A percentile compares a stretch with the other conserved stretches of the same genome.
Conservation (phyloP, 2,113 vertebrate genomes). For the Chrysochloris asiatica region DNA sequence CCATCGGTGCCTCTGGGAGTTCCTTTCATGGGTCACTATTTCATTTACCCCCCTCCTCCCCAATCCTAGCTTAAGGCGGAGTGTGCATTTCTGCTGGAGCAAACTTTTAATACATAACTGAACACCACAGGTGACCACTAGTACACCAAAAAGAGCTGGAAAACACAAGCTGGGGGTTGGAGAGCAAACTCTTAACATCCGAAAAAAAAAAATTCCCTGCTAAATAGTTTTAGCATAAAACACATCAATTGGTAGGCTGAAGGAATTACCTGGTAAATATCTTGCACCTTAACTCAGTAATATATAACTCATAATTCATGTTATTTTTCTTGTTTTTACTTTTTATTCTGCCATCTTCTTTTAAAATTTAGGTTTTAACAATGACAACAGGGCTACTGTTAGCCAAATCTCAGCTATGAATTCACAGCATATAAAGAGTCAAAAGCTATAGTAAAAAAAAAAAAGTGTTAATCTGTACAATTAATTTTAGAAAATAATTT, state of each 20-base stretch:
- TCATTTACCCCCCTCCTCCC: background rate
- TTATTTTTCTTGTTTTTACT: background rate
- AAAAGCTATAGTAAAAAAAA: conserved; percentile 51
- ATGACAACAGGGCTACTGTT: background rate
- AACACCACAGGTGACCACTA: too few relatives aligned
- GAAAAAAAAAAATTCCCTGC: too few relatives aligned
- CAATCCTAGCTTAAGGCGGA: background rate
- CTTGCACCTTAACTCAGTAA: background rate
- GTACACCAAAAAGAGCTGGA: fast-evolving
- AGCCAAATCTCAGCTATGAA: conserved; percentile 6
- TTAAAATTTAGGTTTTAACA: conserved; percentile 51
- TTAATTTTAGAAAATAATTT: conserved; percentile 67
- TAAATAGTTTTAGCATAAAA: background rate
- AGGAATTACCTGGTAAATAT: fast-evolving
- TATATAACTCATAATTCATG: background rate
- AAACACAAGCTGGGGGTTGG: background rate
- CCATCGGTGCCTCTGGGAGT: fast-evolving
- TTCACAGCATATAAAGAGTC: background rate
- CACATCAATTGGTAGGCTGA: too few relatives aligned
- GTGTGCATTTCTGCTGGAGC: background rate
- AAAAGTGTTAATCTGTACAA: conserved; percentile 18
- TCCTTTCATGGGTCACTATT: background rate
- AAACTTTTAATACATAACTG: fast-evolving
- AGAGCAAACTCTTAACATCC: fast-evolving
- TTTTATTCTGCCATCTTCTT: conserved; percentile 51